These are phyloP conservation scores for Cryptops parisi DNA, from an alignment of 2,888 invertebrate species.

Conservation along the genomic window DNA sequence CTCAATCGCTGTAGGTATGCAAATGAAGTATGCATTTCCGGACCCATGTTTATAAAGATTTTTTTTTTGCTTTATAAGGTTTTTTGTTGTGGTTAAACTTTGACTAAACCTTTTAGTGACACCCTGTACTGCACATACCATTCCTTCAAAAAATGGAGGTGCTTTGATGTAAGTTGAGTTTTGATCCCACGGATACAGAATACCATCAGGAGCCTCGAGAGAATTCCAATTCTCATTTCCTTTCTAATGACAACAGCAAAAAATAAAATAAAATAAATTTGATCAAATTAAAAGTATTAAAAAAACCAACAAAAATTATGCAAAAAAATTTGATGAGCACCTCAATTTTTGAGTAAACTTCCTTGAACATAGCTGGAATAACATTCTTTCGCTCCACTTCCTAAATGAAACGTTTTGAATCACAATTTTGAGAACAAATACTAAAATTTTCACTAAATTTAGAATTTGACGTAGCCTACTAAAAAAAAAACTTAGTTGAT, in stretches of 20 bases:
- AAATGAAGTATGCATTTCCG: no score
- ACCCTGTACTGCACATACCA: conserved; percentile 39
- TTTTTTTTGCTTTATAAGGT: no score
- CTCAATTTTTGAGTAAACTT: conserved; percentile 66
- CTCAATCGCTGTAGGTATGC: no score
- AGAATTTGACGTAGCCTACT: neutral
- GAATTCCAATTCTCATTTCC: conserved; percentile 78
- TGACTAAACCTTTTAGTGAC: no score
- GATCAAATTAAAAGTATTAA: neutral
- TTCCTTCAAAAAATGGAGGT: conserved; percentile 87
- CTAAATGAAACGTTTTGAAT: no score
- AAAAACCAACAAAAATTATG: neutral
- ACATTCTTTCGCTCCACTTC: conserved; percentile 71
- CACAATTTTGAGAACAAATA: conserved; percentile 7
- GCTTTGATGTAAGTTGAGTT: conserved; percentile 88
- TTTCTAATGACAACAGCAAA: conserved; percentile 37
- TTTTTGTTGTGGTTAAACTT: no score
- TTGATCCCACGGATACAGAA: conserved; percentile 80
- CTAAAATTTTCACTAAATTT: neutral
- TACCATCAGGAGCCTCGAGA: conserved; percentile 59
- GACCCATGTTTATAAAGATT: no score
- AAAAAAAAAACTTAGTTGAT: neutral
- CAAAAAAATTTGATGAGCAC: no score
- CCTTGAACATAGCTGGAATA: conserved; percentile 92
- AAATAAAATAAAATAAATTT: neutral